Percentiles rank a stretch among this genome's conserved stretches.
Evolutionary conservation across 2,888 invertebrate species (phyloP).

Genomic region (Galeruca laticollis): DNA sequence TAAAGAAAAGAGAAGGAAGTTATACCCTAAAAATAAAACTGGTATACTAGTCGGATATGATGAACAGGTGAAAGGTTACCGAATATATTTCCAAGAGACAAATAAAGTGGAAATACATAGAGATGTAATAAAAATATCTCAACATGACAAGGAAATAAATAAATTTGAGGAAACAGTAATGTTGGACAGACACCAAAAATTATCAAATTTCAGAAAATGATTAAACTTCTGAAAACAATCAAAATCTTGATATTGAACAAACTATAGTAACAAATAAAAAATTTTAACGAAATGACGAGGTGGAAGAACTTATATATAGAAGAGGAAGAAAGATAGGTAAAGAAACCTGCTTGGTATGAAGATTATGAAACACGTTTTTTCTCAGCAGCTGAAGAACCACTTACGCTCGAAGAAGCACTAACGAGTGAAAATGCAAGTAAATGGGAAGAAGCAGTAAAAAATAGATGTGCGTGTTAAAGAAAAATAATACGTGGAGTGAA

Average conservation of each 20-base stretch:
- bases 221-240: too few relatives aligned
- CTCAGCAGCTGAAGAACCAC: conserved; percentile 26
- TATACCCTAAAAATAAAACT: conserved; percentile 56
- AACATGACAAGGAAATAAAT: too few relatives aligned
- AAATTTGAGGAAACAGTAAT: too few relatives aligned
- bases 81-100: too few relatives aligned
- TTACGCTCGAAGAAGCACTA: conserved; percentile 38
- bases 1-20: conserved; percentile 57
- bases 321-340: background rate
- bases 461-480: conserved; percentile 34
- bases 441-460: conserved; percentile 40
- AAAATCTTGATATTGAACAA: too few relatives aligned
- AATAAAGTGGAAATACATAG: too few relatives aligned
- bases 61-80: conserved; percentile 48
- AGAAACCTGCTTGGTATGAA: conserved; percentile 14
- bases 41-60: conserved; percentile 61
- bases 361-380: conserved; percentile 31
- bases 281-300: too few relatives aligned
- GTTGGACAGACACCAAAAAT: background rate
- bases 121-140: too few relatives aligned
- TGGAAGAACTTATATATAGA: background rate
- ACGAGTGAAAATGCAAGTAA: conserved; percentile 30
- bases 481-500: conserved; percentile 44
- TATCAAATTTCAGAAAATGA: background rate
- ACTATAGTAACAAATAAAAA: too few relatives aligned